These are phyloP conservation scores for Eclectus roratus DNA, from an alignment of 2,113 vertebrate species.

Conservation along the genomic window DNA sequence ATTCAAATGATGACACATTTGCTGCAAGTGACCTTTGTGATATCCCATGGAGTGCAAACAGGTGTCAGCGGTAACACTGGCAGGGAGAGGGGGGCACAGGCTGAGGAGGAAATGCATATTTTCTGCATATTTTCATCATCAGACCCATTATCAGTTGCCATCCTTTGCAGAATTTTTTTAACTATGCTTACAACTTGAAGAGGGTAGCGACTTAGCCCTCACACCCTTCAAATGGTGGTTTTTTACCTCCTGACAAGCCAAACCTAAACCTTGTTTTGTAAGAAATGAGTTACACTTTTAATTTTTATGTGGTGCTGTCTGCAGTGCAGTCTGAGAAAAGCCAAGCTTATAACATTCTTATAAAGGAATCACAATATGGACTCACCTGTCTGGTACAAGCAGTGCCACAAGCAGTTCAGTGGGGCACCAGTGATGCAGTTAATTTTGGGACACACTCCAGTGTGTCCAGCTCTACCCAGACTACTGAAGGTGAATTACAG, in stretches of 20 bases:
- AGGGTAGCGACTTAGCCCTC: neutral
- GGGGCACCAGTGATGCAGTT: accelerated
- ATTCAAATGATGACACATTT: neutral
- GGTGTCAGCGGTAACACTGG: constrained; percentile 20
- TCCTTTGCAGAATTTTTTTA: constrained; percentile 52
- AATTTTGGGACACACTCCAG: neutral
- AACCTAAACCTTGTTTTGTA: neutral
- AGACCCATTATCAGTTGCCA: constrained; percentile 52
- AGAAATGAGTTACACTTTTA: neutral
- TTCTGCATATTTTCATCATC: constrained; percentile 85
- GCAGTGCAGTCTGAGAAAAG: neutral
- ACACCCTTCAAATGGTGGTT: neutral
- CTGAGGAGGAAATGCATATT: constrained; percentile 85
- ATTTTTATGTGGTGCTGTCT: neutral
- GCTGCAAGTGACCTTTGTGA: neutral
- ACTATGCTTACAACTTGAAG: neutral
- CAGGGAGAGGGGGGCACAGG: constrained; percentile 50
- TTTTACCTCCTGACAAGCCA: neutral
- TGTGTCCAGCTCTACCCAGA: neutral
- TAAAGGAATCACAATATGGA: neutral
- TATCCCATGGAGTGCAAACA: constrained; percentile 38
- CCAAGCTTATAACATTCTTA: neutral
- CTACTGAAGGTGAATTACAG: neutral
- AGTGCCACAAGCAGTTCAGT: neutral
- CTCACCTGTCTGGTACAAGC: neutral